These are phyloP conservation scores for Gallinago media DNA, from an alignment of 2,113 vertebrate species.

Conservation along the genomic window DNA sequence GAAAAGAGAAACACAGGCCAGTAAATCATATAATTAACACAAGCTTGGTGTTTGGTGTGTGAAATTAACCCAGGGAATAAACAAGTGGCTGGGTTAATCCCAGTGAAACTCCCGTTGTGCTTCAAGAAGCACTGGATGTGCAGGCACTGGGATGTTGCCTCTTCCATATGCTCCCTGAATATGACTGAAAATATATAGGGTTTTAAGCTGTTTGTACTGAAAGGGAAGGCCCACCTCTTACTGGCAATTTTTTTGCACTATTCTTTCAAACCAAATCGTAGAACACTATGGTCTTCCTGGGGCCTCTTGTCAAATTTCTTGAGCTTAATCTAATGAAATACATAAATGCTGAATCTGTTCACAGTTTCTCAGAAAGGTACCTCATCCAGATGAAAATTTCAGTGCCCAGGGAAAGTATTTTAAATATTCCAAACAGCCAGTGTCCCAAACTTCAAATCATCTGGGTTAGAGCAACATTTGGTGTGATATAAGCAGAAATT, in stretches of 20 bases:
- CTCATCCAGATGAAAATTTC: neutral
- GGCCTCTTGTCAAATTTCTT: neutral
- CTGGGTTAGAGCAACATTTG: neutral
- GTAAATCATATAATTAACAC: constrained; percentile 66
- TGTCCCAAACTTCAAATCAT: neutral
- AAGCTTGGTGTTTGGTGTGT: constrained; percentile 44
- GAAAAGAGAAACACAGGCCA: constrained; percentile 30
- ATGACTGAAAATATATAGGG: neutral
- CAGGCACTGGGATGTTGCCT: neutral
- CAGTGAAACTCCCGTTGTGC: neutral
- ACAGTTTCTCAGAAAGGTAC: neutral
- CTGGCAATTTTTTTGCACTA: neutral
- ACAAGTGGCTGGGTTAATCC: constrained; percentile 59
- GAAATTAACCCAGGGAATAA: constrained; percentile 65
- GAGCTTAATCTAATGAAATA: neutral
- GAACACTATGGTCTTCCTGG: neutral
- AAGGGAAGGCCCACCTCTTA: neutral
- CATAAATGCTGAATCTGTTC: neutral
- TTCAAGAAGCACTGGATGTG: neutral
- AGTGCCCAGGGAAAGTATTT: neutral
- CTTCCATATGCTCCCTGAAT: neutral
- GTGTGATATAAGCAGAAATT: neutral
- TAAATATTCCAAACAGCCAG: neutral
- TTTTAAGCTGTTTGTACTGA: neutral
- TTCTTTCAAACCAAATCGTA: neutral